A percentile compares a stretch with the other conserved stretches of the same genome.
Conservation (phyloP, 2,888 invertebrate species). For the Sesia apiformis region DNA sequence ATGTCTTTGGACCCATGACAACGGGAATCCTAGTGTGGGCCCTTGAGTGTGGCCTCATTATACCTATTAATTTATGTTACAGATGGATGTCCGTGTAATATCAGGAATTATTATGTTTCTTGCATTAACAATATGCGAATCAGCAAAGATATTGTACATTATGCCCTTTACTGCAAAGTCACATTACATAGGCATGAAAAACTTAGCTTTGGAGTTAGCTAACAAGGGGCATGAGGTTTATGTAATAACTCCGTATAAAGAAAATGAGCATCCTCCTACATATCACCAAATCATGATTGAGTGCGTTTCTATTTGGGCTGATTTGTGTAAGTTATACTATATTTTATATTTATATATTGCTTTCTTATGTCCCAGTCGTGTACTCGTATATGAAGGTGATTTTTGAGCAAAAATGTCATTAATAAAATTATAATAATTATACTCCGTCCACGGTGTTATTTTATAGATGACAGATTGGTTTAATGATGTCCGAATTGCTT, state of each 20-base stretch:
- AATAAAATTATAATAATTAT: too few species aligned
- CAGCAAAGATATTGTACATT: slow-evolving; percentile 9
- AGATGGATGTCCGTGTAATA: background rate
- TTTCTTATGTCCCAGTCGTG: too few species aligned
- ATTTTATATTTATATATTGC: too few species aligned
- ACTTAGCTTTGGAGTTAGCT: slow-evolving; percentile 9
- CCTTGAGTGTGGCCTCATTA: too few species aligned
- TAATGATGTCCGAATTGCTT: too few species aligned
- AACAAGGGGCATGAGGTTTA: slow-evolving; percentile 10
- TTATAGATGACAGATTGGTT: too few species aligned
- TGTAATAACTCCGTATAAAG: slow-evolving; percentile 7
- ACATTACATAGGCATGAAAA: slow-evolving; percentile 10
- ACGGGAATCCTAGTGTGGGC: too few species aligned
- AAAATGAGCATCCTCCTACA: slow-evolving; percentile 5
- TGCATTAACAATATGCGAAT: slow-evolving; percentile 1
- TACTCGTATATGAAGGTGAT: too few species aligned
- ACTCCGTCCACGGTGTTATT: too few species aligned
- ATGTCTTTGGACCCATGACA: too few species aligned
- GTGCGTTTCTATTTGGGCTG: slow-evolving; percentile 3
- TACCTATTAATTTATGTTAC: background rate
- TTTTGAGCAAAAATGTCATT: too few species aligned
- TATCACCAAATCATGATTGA: slow-evolving; percentile 9
- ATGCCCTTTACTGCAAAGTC: slow-evolving; percentile 12
- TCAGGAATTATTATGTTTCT: background rate
- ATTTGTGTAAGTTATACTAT: slow-evolving; percentile 6